A percentile compares a stretch with the other conserved stretches of the same genome.
These are phyloP conservation scores for Mus spretus DNA, from an alignment of 2,797 vertebrate genomes.

Conservation along the genomic window DNA sequence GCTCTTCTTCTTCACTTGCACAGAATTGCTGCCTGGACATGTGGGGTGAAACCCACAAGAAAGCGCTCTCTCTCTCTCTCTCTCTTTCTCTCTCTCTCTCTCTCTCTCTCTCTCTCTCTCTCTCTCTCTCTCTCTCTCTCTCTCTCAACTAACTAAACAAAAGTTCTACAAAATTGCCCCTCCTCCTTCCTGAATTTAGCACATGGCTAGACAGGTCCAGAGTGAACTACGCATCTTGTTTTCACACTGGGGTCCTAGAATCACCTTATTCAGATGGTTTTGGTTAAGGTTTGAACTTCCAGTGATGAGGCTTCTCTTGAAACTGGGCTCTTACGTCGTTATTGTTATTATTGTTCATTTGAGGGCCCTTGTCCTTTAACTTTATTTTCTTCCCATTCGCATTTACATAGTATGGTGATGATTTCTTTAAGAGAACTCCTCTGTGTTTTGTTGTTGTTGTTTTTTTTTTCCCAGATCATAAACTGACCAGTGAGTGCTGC, in stretches of 20 bases:
- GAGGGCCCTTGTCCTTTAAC: background rate
- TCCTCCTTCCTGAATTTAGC: background rate
- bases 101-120: rapidly evolving
- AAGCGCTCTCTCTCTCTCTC: rapidly evolving
- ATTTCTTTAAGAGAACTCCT: background rate
- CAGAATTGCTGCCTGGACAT: background rate
- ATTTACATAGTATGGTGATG: background rate
- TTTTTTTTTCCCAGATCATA: background rate
- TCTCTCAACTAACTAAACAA: background rate
- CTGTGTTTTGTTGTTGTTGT: background rate
- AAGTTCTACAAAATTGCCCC: background rate
- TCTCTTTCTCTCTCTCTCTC: no score
- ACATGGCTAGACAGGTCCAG: background rate
- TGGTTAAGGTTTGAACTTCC: background rate
- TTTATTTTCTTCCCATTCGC: background rate
- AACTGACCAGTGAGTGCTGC: background rate
- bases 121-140: rapidly evolving
- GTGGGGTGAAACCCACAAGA: background rate
- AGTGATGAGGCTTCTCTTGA: background rate
- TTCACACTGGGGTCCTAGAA: slow-evolving; percentile 30
- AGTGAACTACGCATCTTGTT: background rate
- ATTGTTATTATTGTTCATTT: background rate
- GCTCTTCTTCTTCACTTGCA: background rate
- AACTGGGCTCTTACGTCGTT: background rate
- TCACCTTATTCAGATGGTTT: background rate